Evolutionary conservation across 2,888 invertebrate genomes (phyloP).

Genomic region (Epistrophe grossulariae): DNA sequence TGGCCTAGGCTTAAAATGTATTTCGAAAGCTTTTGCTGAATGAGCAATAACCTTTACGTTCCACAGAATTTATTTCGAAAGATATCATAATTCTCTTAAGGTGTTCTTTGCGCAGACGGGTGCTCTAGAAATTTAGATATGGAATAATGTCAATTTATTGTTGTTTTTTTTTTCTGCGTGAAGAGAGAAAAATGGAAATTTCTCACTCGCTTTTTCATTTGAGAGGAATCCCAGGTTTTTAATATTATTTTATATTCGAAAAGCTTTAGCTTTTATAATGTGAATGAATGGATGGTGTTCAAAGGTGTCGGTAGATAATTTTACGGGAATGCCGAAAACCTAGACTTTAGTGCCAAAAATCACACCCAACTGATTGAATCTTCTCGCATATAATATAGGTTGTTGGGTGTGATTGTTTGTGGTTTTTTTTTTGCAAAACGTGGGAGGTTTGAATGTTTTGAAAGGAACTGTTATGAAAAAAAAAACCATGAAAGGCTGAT

Average conservation of each 20-base stretch:
- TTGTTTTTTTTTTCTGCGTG: not conserved
- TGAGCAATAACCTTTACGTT: conserved; percentile 32
- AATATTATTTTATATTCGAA: not conserved
- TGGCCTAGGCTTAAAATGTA: conserved; percentile 52
- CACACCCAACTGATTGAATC: conserved; percentile 72
- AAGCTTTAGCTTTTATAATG: conserved; percentile 24
- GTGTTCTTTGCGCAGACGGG: conserved; percentile 7
- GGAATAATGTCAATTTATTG: not conserved
- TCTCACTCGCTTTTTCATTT: not conserved
- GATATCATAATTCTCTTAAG: conserved; percentile 22
- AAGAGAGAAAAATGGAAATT: not conserved
- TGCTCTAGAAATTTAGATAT: not conserved
- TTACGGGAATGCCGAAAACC: conserved; percentile 27
- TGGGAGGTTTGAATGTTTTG: not conserved
- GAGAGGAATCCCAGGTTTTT: conserved; percentile 24
- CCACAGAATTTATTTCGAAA: conserved; percentile 43
- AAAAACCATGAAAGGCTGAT: not conserved
- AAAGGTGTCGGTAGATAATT: conserved; percentile 16
- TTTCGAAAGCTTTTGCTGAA: conserved; percentile 70
- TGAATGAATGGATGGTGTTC: not conserved
- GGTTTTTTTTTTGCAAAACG: conserved; percentile 20
- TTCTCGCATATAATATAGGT: conserved; percentile 1
- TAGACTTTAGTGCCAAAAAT: conserved; percentile 62
- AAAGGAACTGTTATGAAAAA: not conserved
- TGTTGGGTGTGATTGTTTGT: conserved; percentile 31